Base-by-base conservation (phyloP, 2,113 vertebrate genomes). In the Myocastor coypus region DNA sequence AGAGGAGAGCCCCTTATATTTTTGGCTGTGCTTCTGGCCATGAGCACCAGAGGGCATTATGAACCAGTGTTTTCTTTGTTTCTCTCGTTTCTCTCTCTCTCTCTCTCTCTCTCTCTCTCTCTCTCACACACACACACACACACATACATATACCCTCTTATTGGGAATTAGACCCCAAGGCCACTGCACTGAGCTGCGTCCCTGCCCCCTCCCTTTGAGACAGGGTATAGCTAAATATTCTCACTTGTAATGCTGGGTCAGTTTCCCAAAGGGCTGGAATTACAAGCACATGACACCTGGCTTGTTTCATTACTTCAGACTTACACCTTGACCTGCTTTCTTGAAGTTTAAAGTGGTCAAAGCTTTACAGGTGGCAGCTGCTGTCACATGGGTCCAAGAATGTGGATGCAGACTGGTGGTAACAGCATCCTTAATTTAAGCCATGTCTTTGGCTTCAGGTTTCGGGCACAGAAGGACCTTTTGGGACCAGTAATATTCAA, bases 401-500 rank as follows among this genome's bases (percentile, higher is more conserved):
- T 22, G 1, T 37, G 68, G 22, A 19, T 34, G 11, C 40, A 24
- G 34, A 32, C 20, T 3, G 1, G 20, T 73, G 17, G 32, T 32
- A 30, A 11, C 37, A 73, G 52, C 59, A 52, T 40, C 75, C 52
- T 28, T 93, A 63, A 94, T 69, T 63, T 52, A 69, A 83, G 24
- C 42, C 32, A 1, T 59, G 5, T 89, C 69, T 97, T 52, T 88
- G 66, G 77, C 37, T 46, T 26, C 96, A 99, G 99, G 98, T 99
- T 95, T 98, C 98, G 83, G 99, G 99, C 86, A 98, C 98, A 95
- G 98, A 98, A 93, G 99, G 99, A 94, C 98, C 98, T 92, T 99
- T 99, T 95, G 99, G 99, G 97, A 99, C 98, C 98, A 99, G 99
- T 98, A 99, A 99, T 97, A 99, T 99, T 98, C 98, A 99, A 97